phyloP scores from a whole-genome alignment of 1,140 invertebrate species.

The Stenopsyche tienmushanensis region DNA sequence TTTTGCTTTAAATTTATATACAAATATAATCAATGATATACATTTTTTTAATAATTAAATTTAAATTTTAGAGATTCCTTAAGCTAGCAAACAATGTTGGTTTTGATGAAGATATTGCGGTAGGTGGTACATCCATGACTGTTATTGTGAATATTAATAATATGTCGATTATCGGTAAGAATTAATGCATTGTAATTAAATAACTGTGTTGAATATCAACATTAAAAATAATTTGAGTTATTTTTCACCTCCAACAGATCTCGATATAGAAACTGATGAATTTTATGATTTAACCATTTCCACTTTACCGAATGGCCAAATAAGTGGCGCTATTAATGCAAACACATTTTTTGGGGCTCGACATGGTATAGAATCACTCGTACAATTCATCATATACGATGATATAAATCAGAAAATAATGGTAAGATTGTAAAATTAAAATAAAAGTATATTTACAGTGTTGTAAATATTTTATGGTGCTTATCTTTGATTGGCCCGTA shows the following conservation, averaged over 20 bases:
- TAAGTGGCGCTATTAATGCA: slow-evolving; percentile 63
- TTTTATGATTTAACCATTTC: slow-evolving; percentile 62
- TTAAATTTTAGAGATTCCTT: slow-evolving; percentile 26
- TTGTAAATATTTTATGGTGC: too few relatives aligned
- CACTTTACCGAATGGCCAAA: slow-evolving; percentile 50
- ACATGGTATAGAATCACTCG: slow-evolving; percentile 76
- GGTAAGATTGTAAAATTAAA: slow-evolving; percentile 41
- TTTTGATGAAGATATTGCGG: slow-evolving; percentile 12
- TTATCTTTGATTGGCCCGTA: too few relatives aligned
- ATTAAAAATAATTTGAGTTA: slow-evolving; percentile 5
- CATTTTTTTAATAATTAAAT: neutral
- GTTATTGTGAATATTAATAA: slow-evolving; percentile 45
- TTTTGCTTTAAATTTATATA: neutral
- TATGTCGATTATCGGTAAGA: slow-evolving; percentile 36
- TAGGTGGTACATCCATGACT: slow-evolving; percentile 45
- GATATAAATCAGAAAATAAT: slow-evolving; percentile 60
- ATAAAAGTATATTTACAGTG: slow-evolving; percentile 30
- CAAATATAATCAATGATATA: neutral
- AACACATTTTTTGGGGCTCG: slow-evolving; percentile 71
- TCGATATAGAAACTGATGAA: slow-evolving; percentile 65
- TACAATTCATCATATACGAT: slow-evolving; percentile 73
- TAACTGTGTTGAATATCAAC: neutral
- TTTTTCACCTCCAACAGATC: too few relatives aligned
- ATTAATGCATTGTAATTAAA: neutral
- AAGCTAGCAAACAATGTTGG: slow-evolving; percentile 12